Base-by-base conservation (phyloP, 1,140 invertebrate species). In the Ruditapes philippinarum region DNA sequence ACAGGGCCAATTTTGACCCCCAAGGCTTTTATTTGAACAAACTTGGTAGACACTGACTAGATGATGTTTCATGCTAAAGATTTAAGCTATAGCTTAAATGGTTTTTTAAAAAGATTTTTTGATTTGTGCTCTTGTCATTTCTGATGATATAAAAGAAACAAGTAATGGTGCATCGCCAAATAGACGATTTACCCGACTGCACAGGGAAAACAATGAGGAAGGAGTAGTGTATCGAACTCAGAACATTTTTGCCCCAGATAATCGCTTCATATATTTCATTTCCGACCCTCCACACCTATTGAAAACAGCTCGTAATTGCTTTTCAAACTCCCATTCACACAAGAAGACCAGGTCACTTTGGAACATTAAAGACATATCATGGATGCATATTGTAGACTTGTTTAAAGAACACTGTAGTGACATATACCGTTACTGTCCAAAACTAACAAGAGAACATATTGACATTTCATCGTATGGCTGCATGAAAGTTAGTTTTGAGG, bases 121-220 rank as follows among this genome's bases (percentile, higher is more conserved):
- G n/a, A n/a, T n/a, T n/a, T n/a, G n/a, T n/a, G n/a, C n/a, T n/a
- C n/a, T n/a, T n/a, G n/a, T n/a, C n/a, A n/a, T n/a, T n/a, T n/a
- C n/a, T n/a, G n/a, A n/a, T n/a, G n/a, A n/a, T n/a, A n/a, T n/a
- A n/a, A n/a, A n/a, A n/a, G n/a, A n/a, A 81, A 90, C 91, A 57
- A 78, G 80, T 62, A 89, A 91, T 81, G 83, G 91, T 12, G 91
- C 89, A 2, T 90, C 89, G 28, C 49, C 65, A 22, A 90, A 91
- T 42, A 60, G 82, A 60, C 65, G 85, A 60, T 90, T 91, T 65
- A 40, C 25, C 3, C 60, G 81, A 0, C 40, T 83, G 0, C 57
- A 83, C 28, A 31, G 49, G 36, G 7, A 12, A 1, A 33, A 22
- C 3, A 22, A 14, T 5, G 14, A 54, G 11, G 22, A 65, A 14